phyloP scores from a whole-genome alignment of 2,888 invertebrate genomes.

The Corythucha ciliata region DNA sequence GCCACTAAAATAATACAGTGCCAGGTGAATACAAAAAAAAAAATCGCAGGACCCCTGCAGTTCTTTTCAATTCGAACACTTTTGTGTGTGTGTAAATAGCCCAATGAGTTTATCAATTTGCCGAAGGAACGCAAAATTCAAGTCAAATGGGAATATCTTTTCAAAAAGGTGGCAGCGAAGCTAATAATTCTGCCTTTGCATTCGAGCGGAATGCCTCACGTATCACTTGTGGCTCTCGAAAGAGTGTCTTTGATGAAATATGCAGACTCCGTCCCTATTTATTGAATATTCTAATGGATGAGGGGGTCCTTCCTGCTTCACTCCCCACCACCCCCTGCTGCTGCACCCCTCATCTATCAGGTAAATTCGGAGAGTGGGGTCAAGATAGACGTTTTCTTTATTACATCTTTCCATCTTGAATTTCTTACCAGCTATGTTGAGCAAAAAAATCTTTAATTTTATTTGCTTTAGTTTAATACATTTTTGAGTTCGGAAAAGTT shows the following conservation, averaged over 20 bases:
- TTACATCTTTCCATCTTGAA: too few species aligned
- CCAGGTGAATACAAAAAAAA: conserved; percentile 48
- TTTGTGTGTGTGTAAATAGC: too few species aligned
- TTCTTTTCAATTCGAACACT: background rate
- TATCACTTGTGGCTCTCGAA: conserved; percentile 41
- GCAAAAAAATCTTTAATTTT: too few species aligned
- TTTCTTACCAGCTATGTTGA: too few species aligned
- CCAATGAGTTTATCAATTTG: conserved; percentile 47
- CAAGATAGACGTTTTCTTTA: too few species aligned
- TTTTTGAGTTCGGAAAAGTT: too few species aligned
- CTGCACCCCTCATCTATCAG: too few species aligned
- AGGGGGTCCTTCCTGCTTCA: too few species aligned
- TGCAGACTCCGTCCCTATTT: conserved; percentile 41
- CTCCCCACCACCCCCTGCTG: too few species aligned
- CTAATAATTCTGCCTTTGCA: conserved; percentile 42
- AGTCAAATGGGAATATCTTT: conserved; percentile 54
- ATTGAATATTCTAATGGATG: too few species aligned
- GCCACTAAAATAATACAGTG: conserved; percentile 53
- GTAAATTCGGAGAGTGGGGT: too few species aligned
- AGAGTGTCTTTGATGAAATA: conserved; percentile 40
- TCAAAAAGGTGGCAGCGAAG: conserved; percentile 55
- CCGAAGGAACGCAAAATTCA: conserved; percentile 46
- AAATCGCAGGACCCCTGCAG: background rate
- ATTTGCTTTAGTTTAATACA: too few species aligned
- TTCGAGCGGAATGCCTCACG: conserved; percentile 38